Percentiles rank a stretch among this genome's conserved stretches.
Evolutionary conservation across 2,797 vertebrate genomes (phyloP).

Genomic region (Peromyscus melanophrys): DNA sequence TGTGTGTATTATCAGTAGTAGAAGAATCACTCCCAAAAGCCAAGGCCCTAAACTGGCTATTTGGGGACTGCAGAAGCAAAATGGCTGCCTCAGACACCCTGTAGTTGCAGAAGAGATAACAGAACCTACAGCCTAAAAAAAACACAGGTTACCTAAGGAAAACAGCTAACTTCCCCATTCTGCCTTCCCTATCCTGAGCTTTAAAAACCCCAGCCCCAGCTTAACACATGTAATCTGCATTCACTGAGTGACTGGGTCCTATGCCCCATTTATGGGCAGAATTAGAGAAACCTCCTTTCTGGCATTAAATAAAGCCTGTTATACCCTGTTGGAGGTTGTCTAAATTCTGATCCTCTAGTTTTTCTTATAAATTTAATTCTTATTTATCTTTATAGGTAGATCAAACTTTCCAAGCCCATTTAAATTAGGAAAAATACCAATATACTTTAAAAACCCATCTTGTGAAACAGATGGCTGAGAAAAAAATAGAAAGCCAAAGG

Average conservation of each 20-base stretch:
- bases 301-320: not conserved
- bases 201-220: not conserved
- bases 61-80: not conserved
- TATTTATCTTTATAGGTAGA: not conserved
- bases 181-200: not conserved
- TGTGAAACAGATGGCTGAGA: slow-evolving; percentile 6
- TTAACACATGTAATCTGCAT: not conserved
- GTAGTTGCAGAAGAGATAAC: not conserved
- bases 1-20: not conserved
- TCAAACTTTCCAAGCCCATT: not conserved
- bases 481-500: not conserved
- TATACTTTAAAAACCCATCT: not conserved
- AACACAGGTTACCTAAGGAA: not conserved
- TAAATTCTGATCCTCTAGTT: not conserved
- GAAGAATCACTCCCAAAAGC: not conserved
- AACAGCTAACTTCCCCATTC: not conserved
- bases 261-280: not conserved
- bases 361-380: not conserved
- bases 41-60: not conserved
- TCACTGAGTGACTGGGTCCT: not conserved
- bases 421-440: not conserved
- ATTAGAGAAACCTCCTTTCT: not conserved
- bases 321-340: too few species aligned
- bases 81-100: not conserved
- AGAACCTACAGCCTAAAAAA: not conserved